A percentile compares a stretch with the other conserved stretches of the same genome.
These are phyloP conservation scores for Micronycteris hirsuta DNA, from an alignment of 2,113 vertebrate species.

Conservation along the genomic window DNA sequence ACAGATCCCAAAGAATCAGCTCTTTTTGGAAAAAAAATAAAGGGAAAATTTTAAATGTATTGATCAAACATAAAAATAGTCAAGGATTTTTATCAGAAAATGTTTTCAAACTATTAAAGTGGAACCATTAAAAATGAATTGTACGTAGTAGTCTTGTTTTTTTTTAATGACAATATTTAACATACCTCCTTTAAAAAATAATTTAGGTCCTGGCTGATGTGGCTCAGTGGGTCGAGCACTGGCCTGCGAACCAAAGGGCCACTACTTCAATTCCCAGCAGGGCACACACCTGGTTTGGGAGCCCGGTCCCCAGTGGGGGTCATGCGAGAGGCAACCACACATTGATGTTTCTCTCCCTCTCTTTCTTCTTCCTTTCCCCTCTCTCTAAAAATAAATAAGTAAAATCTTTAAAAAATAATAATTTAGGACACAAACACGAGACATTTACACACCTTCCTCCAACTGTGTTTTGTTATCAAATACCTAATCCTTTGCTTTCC, in stretches of 20 bases:
- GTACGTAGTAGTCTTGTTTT: not conserved
- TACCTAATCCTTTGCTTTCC: not conserved
- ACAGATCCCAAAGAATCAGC: not conserved
- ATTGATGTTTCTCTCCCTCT: too few species aligned
- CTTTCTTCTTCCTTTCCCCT: too few species aligned
- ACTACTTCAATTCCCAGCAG: too few species aligned
- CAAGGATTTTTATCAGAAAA: constrained; percentile 12
- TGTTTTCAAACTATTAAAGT: not conserved
- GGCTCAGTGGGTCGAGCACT: too few species aligned
- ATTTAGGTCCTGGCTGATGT: not conserved
- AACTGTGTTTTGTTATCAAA: not conserved
- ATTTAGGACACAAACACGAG: not conserved
- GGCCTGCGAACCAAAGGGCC: too few species aligned
- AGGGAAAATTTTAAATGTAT: constrained; percentile 8
- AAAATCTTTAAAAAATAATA: not conserved
- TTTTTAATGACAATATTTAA: not conserved
- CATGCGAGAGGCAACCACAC: too few species aligned
- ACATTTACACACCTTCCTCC: not conserved
- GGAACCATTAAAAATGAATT: not conserved
- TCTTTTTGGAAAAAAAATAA: not conserved
- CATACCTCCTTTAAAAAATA: not conserved
- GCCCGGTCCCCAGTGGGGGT: too few species aligned
- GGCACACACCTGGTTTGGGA: too few species aligned
- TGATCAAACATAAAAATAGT: not conserved
- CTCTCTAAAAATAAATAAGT: too few species aligned